Evolutionary conservation across 30 jellyfish, hydroid and myxozoan genomes (phyloP).

Genomic region (Turritopsis rubra): DNA sequence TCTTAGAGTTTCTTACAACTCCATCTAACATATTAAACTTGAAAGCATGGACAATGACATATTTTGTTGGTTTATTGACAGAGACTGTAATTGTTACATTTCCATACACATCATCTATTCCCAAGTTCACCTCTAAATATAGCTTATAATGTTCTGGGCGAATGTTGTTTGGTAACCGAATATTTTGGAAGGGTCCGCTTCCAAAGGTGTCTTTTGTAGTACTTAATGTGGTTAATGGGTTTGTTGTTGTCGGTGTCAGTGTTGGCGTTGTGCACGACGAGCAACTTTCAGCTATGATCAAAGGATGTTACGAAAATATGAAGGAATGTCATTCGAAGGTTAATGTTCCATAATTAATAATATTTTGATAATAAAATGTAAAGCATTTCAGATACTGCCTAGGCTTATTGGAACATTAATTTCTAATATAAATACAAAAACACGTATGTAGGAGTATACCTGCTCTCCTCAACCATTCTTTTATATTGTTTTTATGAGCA

Average conservation of each 20-base stretch:
- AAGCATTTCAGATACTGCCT: no score
- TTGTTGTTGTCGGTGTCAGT: neutral
- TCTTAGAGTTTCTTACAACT: neutral
- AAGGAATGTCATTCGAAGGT: no score
- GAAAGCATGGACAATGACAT: conserved; percentile 50
- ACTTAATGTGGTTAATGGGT: conserved; percentile 5
- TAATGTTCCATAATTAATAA: no score
- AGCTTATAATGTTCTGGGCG: conserved; percentile 64
- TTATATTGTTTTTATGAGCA: conserved; percentile 34
- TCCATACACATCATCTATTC: conserved; percentile 36
- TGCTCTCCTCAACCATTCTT: conserved; percentile 33
- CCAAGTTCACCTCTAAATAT: conserved; percentile 52
- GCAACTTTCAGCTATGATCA: neutral
- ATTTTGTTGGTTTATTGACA: conserved; percentile 44
- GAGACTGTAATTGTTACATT: conserved; percentile 31
- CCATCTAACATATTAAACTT: neutral
- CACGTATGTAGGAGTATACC: no score
- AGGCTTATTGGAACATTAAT: no score
- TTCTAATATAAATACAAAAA: no score
- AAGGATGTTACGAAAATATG: no score
- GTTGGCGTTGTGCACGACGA: neutral
- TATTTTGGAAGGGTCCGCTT: conserved; percentile 39
- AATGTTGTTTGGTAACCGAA: conserved; percentile 56
- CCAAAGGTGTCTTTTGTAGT: conserved; percentile 29
- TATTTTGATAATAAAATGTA: no score